Base-by-base conservation (phyloP, 2,888 invertebrate species). In the Clunio marinus region DNA sequence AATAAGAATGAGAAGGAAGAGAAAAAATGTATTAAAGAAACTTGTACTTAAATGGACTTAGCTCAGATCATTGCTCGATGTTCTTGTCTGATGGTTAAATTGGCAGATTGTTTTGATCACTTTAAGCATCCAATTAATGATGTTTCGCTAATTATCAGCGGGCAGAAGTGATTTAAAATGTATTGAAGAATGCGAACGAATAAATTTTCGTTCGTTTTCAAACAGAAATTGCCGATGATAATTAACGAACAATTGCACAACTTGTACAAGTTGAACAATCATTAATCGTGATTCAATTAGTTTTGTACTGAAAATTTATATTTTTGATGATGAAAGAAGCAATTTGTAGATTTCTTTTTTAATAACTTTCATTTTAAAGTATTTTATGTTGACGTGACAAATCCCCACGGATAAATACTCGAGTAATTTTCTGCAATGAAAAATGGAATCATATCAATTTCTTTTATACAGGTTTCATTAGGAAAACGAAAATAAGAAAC, bases 361-460 rank as follows among this genome's bases (percentile, higher is more conserved):
- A 51, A 51, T 17, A 20, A 20, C 7, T 20, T 24, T 5, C n/a
- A n/a, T 32, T 32, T 32, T 32, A 4, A 4, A 32, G 8, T 32
- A 7, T 32, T 32, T 10, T 13, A 41, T 15, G 41, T 41, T n/a
- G 41, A 41, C 32, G 8, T n/a, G n/a, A n/a, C n/a, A n/a, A n/a
- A n/a, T n/a, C n/a, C n/a, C n/a, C n/a, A n/a, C n/a, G n/a, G n/a
- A n/a, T n/a, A n/a, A n/a, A n/a, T 2, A 17, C 4, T 22, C 17
- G 20, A 22, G 22, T 51, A 2, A 22, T 51, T 20, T 20, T 20
- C 17, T 20, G 17, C n/a, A 10, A 58, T 27, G 28, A 27, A 27
- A 58, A 58, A 58, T 27, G 27, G 17, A 58, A 27, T 60, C 60
- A 60, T 60, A 60, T 60, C 60, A 60, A 41, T 41, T 60, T 22